Base-by-base conservation (phyloP, 2,888 invertebrate genomes). In the Caenorhabditis doughertyi region DNA sequence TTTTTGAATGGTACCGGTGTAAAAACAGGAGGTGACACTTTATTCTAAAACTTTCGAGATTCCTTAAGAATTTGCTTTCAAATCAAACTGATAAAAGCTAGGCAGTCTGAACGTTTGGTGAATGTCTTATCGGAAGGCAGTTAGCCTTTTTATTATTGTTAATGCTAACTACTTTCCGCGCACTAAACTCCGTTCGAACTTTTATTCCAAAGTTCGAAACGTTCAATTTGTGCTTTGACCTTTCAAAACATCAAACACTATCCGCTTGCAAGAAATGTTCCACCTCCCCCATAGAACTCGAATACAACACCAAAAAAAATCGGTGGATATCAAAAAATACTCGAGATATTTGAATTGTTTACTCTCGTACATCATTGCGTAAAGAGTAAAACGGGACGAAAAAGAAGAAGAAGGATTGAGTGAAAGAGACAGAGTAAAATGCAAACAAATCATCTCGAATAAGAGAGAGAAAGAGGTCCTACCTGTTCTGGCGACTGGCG, bases 401-500 rank as follows among this genome's bases (percentile, higher is more conserved):
- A 8, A 3, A 18, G 44, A 18, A 47, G 44, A 51, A 47, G 35
- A 35, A n/a, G n/a, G 18, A 27, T 7, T 32, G 32, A 55, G 42
- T 39, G 27, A 18, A 42, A 23, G 56, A 60, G 27, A 60, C 47
- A 18, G 47, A 70, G 64, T 62, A 60, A 79, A 81, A 72, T 56
- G 56, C 49, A 56, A 71, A 71, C 70, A 71, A 71, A 79, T 53
- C 51, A 49, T 68, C 27, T n/a, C 35, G 18, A 27, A 49, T 18
- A 7, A 27, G 35, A 21, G n/a, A n/a, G 11, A 56, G 23, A 44
- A 58, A 18, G 39, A 42, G 27, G 9, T 62, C 18, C 18, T 79
- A 91, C 90, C 87, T 91, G 89, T 65, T 90, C 91, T 64, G 86
- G 85, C 56, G 88, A 87, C 87, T 90, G 90, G 39, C 91, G 87